Evolutionary conservation across 92 coral and sea anemone genomes (phyloP).

Genomic region (Porites cylindrica): DNA sequence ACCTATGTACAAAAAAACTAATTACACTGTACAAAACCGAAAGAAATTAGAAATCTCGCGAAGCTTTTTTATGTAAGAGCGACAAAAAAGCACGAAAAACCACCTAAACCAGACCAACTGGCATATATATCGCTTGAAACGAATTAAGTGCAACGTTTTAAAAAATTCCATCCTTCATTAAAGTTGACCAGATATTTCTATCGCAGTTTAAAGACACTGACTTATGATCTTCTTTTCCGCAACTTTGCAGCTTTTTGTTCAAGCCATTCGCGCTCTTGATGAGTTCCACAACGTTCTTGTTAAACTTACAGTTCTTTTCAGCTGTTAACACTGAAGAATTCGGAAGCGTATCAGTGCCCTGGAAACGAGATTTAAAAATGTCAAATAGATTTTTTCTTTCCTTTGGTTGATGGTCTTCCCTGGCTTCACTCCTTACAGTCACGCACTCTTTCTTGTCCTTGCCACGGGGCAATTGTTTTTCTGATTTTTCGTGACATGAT

Average conservation of each 20-base stretch:
- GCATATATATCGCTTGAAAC: too few species aligned
- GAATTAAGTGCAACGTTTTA: neutral
- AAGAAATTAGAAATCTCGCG: too few species aligned
- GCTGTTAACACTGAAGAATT: neutral
- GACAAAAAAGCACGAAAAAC: too few species aligned
- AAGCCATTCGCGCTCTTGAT: neutral
- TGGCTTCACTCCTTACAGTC: neutral
- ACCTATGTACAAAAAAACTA: too few species aligned
- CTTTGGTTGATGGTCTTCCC: neutral
- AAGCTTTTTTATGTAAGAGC: too few species aligned
- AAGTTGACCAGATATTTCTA: conserved; percentile 32
- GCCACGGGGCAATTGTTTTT: neutral
- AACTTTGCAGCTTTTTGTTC: neutral
- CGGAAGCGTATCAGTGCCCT: neutral
- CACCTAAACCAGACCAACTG: too few species aligned
- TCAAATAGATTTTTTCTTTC: neutral
- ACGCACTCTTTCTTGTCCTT: neutral
- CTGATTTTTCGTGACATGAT: neutral
- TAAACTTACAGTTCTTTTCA: neutral
- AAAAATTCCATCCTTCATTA: conserved; percentile 7
- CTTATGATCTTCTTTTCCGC: conserved; percentile 8
- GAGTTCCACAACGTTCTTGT: neutral
- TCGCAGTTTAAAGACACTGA: neutral
- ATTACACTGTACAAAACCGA: too few species aligned
- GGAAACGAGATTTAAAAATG: neutral